A percentile compares a stretch with the other conserved stretches of the same genome.
These are phyloP conservation scores for Muntiacus muntjak DNA, from an alignment of 2,113 vertebrate genomes.

Conservation along the genomic window DNA sequence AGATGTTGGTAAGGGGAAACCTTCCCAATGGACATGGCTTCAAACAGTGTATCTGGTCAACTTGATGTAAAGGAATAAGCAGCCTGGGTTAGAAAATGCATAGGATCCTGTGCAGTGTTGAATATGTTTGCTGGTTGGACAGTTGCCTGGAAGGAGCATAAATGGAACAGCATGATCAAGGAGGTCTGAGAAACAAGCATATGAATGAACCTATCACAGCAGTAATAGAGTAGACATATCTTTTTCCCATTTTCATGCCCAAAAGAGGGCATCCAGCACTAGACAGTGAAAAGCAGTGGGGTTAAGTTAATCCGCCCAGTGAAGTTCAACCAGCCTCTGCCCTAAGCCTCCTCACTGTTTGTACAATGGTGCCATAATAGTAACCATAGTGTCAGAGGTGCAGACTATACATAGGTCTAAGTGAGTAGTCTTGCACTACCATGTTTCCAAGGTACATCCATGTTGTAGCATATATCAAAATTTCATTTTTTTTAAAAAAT, in stretches of 20 bases:
- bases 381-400: not conserved
- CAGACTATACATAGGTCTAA: not conserved
- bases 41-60: not conserved
- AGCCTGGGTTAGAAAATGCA: not conserved
- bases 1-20: not conserved
- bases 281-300: not conserved
- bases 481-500: not conserved
- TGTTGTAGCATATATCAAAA: not conserved
- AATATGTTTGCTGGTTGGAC: not conserved
- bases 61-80: not conserved
- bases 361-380: not conserved
- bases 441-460: not conserved
- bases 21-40: not conserved
- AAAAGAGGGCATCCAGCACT: not conserved
- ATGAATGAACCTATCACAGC: not conserved
- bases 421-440: not conserved
- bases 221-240: not conserved
- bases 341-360: not conserved
- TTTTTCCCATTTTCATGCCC: not conserved
- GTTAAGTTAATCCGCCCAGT: not conserved
- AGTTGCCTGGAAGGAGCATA: not conserved
- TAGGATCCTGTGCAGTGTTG: not conserved
- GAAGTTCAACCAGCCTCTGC: not conserved
- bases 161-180: not conserved
- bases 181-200: not conserved